Conservation (phyloP, 2,888 invertebrate genomes). For the Xestia xanthographa region DNA sequence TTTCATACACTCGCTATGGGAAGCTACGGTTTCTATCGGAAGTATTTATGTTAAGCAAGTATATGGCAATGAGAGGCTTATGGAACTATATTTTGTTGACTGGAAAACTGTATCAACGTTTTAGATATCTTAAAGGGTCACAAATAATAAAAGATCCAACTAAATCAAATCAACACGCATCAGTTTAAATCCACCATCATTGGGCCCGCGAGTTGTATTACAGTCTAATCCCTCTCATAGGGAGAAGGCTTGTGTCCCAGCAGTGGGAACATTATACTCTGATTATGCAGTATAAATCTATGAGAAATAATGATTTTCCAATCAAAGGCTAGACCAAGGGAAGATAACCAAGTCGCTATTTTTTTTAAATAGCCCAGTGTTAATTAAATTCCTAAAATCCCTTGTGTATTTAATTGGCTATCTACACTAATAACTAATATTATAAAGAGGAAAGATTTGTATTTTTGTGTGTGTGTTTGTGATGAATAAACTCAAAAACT, state of each 20-base stretch:
- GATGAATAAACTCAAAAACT: too few relatives aligned
- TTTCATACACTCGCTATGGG: slow-evolving; percentile 43
- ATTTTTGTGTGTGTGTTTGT: too few relatives aligned
- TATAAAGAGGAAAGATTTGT: too few relatives aligned
- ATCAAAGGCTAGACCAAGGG: neutral
- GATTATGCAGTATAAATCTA: neutral
- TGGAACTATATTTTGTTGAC: slow-evolving; percentile 46
- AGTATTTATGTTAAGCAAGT: slow-evolving; percentile 53
- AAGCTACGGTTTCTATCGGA: slow-evolving; percentile 58
- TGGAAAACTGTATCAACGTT: slow-evolving; percentile 49
- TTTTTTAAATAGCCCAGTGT: neutral
- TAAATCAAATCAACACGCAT: neutral
- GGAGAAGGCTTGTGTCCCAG: neutral
- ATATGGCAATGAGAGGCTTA: slow-evolving; percentile 64
- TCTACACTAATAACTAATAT: too few relatives aligned
- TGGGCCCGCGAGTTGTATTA: neutral
- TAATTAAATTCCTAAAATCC: neutral
- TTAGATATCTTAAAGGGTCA: neutral
- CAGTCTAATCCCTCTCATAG: neutral
- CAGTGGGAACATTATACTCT: neutral
- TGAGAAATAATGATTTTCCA: neutral
- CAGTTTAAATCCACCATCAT: neutral
- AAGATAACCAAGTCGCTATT: neutral
- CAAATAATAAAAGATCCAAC: neutral
- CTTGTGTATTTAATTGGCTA: neutral